Conservation (phyloP, 2,113 vertebrate genomes). For the Campylomormyrus tamandua region DNA sequence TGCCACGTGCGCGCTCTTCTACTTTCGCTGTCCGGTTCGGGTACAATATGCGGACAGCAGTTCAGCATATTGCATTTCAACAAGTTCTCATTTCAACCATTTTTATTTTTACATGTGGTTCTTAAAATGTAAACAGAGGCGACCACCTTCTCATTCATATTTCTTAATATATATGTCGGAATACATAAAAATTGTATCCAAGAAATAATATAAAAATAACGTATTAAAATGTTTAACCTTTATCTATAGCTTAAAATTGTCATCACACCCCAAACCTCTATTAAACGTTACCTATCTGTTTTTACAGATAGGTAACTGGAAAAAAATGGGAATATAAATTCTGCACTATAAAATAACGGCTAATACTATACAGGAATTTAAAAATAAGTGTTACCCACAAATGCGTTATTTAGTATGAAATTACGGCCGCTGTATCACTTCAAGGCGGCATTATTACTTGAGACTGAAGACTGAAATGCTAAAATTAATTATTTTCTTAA, state of each 20-base stretch:
- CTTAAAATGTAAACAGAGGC: background rate
- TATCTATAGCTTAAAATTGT: background rate
- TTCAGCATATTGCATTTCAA: background rate
- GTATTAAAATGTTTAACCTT: background rate
- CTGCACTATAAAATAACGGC: background rate
- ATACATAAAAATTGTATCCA: background rate
- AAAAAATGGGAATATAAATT: background rate
- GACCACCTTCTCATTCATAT: background rate
- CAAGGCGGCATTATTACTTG: background rate
- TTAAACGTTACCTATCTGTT: background rate
- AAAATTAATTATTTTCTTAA: background rate
- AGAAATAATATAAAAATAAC: background rate
- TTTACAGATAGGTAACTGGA: background rate
- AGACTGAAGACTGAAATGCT: background rate
- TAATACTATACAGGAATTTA: background rate
- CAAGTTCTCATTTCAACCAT: background rate
- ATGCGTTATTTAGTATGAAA: background rate
- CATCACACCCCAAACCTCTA: background rate
- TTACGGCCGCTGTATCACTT: background rate
- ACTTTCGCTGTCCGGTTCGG: background rate
- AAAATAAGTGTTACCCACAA: background rate
- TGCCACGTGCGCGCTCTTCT: background rate
- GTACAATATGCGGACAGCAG: background rate
- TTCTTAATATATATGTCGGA: background rate
- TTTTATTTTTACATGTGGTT: constrained; percentile 7